Evolutionary conservation across 1,140 invertebrate species (phyloP), one percentile per base, ranked within the genome.

Genomic region (Penaeus japonicus): DNA sequence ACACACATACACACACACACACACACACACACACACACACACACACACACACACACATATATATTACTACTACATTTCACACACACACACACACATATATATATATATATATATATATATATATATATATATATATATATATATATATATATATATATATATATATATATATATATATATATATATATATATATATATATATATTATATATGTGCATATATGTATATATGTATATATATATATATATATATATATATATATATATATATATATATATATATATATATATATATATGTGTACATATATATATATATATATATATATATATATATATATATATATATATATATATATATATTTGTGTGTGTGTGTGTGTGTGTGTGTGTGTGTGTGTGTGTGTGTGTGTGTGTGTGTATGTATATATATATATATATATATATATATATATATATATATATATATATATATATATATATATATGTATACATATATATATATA

Each of bases 181-280:
- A 39, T 39, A 39, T 39, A 39, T 2, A 39, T n/a, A n/a, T n/a
- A n/a, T n/a, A n/a, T n/a, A n/a, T n/a, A n/a, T n/a, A n/a, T n/a
- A n/a, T n/a, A n/a, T n/a, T n/a, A n/a, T n/a, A n/a, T n/a, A 39
- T 39, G 3, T 39, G 39, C 3, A 4, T 39, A 4, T 39, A 4
- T 77, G 5, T 39, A 24, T 77, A 7, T 77, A 10, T 77, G 4
- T 77, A 77, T 77, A 77, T 77, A 77, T 4, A 77, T 77, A 77
- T 77, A 77, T 77, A 77, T 77, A 77, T 77, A 77, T 77, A 77
- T 77, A 77, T 77, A 77, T 77, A 77, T 77, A 77, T 77, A 77
- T 77, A 77, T 77, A 77, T 77, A 77, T 24, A 77, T 77, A 77
- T 77, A 77, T 77, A 77, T 77, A 35, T 77, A 77, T 77, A 4